Percentiles rank a stretch among this genome's conserved stretches.
These are phyloP conservation scores for Brachionus rotundiformis DNA, from an alignment of 1,140 invertebrate species.

Conservation along the genomic window DNA sequence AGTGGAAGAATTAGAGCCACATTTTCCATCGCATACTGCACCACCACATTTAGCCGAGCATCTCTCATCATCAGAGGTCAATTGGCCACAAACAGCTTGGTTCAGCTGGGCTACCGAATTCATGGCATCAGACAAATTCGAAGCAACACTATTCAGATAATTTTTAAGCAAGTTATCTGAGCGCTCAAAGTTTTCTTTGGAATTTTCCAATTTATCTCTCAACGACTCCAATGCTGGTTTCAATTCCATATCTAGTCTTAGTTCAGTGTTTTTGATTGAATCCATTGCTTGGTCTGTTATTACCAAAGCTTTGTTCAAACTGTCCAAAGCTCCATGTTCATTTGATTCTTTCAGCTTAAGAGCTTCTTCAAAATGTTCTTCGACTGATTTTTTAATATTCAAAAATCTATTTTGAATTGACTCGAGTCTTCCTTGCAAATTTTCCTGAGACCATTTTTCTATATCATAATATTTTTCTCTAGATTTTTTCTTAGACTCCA, in stretches of 20 bases:
- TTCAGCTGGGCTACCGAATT: background rate
- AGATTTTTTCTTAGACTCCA: conserved; percentile 34
- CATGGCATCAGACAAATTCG: conserved; percentile 4
- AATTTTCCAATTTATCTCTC: conserved; percentile 27
- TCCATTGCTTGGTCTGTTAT: background rate
- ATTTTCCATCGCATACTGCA: conserved; percentile 43
- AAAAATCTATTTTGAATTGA: background rate
- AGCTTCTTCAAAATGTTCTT: conserved; percentile 9
- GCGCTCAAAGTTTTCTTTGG: conserved; percentile 35
- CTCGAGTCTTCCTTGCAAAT: background rate
- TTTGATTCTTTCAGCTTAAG: conserved; percentile 38
- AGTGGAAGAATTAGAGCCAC: conserved; percentile 15
- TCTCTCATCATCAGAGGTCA: background rate
- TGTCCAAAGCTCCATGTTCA: conserved; percentile 38
- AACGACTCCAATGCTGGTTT: background rate
- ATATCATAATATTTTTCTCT: conserved; percentile 43
- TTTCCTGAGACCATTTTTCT: conserved; percentile 46
- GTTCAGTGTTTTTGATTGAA: background rate
- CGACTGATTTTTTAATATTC: background rate
- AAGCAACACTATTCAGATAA: background rate
- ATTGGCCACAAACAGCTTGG: conserved; percentile 32
- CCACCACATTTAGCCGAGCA: conserved; percentile 44
- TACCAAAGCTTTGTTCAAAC: conserved; percentile 19
- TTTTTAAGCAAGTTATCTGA: conserved; percentile 17
- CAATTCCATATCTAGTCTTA: background rate